Evolutionary conservation across 2,888 invertebrate genomes (phyloP), one percentile per base, ranked within the genome.

Genomic region (Lysandra bellargus): DNA sequence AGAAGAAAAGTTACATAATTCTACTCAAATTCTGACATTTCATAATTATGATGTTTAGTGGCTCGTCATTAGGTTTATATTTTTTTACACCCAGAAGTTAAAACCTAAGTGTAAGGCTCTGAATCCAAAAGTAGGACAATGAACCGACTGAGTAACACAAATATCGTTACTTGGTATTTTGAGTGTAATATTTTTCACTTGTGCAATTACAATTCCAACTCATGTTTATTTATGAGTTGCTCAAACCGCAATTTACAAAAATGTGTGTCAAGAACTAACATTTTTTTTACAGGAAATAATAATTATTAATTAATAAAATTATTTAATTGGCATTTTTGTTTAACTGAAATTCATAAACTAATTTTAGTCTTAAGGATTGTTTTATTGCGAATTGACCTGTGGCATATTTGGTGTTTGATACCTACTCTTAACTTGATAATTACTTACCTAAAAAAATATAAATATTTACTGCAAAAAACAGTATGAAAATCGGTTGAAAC

Each of bases 191-290:
- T 69, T 69, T 37, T 37, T 69, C 33, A 69, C 69, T 69, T 69
- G 69, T 37, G 69, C 69, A 69, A 69, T 37, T 69, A 14, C 33
- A 33, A 69, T 69, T 69, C 37, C 33, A 69, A 14, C 33, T 69
- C 33, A 69, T 69, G 69, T 69, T 69, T 69, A 69, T 69, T 69
- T 69, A 69, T 69, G 33, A 69, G 69, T 69, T 69, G 14, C 37
- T 69, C 69, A 69, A 69, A 69, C 69, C 37, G 33, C 33, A 69
- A 69, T 69, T 33, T 69, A 69, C 69, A 33, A 69, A 33, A 37
- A 69, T 69, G 69, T 69, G 33, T 69, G 69, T 69, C 69, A 69
- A 69, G 69, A 69, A 69, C 69, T 17, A 37, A 33, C 33, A 37
- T 4, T 12, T 33, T 7, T 12, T 69, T 69, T 5, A 69, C 33